Conservation (phyloP, 2,113 vertebrate species). For the Pseudonaja textilis region DNA sequence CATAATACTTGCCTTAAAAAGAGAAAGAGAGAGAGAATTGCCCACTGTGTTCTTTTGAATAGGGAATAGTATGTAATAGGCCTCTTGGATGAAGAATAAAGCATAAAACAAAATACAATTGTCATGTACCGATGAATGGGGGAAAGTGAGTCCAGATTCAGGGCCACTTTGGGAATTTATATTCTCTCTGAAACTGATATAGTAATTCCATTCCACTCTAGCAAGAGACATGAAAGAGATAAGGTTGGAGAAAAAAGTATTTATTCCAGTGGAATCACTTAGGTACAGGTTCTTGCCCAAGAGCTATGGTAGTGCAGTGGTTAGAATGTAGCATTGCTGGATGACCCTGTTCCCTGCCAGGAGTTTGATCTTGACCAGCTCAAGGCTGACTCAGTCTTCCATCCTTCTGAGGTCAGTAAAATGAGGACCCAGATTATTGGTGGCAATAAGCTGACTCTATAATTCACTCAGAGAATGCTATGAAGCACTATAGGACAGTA, state of each 20-base stretch:
- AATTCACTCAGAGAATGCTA: neutral
- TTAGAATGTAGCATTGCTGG: neutral
- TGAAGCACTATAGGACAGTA: neutral
- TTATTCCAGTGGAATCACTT: neutral
- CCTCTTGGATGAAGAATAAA: neutral
- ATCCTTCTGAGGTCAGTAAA: neutral
- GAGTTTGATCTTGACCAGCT: neutral
- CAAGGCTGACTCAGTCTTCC: neutral
- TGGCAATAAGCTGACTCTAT: neutral
- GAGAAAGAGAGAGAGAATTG: neutral
- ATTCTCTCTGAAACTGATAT: neutral
- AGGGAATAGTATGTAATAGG: neutral
- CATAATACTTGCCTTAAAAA: neutral
- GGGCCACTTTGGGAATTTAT: neutral
- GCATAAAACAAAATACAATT: neutral
- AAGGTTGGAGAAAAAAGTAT: neutral
- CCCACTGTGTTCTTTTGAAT: neutral
- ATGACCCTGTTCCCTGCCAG: neutral
- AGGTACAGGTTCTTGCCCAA: neutral
- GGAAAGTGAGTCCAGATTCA: neutral
- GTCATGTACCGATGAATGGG: neutral
- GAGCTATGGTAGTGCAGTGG: neutral
- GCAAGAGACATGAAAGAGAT: neutral
- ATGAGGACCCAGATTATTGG: neutral
- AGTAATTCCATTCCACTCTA: neutral